These are phyloP conservation scores for Gortyna flavago DNA, from an alignment of 2,888 invertebrate genomes.

Conservation along the genomic window DNA sequence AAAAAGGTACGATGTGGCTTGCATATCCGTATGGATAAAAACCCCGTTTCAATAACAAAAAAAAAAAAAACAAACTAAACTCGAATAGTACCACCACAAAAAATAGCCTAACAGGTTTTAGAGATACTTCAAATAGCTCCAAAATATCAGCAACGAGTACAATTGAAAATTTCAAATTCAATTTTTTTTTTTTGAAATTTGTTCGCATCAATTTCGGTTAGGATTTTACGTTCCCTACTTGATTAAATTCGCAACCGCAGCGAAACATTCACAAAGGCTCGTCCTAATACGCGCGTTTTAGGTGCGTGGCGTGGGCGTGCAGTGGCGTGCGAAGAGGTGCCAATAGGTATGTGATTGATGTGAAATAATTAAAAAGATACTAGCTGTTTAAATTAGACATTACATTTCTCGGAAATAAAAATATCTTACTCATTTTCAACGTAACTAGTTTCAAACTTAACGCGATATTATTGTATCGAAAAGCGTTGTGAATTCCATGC, in stretches of 20 bases:
- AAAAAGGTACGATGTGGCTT: not conserved
- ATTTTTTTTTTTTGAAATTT: no score
- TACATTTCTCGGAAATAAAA: no score
- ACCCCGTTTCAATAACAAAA: not conserved
- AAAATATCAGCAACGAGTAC: slow-evolving; percentile 9
- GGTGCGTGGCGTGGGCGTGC: slow-evolving; percentile 1
- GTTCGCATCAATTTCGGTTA: slow-evolving; percentile 36
- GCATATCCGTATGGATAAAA: not conserved
- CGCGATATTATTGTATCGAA: not conserved
- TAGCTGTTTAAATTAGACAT: not conserved
- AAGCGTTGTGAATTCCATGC: not conserved
- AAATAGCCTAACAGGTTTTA: not conserved
- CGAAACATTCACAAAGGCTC: slow-evolving; percentile 32
- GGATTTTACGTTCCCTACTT: slow-evolving; percentile 38
- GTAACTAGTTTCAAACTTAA: not conserved
- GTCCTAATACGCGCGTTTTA: not conserved
- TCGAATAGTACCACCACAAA: not conserved
- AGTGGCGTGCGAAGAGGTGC: not conserved
- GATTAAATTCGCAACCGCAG: slow-evolving; percentile 57
- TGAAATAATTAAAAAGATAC: not conserved
- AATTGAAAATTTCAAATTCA: slow-evolving; percentile 16
- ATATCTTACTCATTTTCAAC: not conserved
- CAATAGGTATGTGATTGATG: not conserved
- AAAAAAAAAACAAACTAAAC: not conserved
- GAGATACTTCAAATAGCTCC: slow-evolving; percentile 10